Base-by-base conservation (phyloP, 2,113 vertebrate species). In the Copsychus sechellarum region DNA sequence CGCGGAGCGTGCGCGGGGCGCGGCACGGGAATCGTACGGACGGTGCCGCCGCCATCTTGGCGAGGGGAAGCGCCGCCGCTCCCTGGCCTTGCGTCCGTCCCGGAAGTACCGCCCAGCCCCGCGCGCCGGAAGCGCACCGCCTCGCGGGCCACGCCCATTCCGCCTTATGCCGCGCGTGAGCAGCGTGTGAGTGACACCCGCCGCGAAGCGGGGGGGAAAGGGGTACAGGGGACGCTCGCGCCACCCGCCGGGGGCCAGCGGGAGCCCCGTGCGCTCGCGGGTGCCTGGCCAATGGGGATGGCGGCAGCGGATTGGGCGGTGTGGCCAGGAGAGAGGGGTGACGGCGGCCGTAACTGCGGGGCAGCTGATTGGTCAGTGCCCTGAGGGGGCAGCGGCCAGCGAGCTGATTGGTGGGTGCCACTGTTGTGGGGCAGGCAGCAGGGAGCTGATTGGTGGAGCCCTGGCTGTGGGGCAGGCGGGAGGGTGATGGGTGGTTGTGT, bases 11-110 rank as follows among this genome's bases (percentile, higher is more conserved):
- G 71, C 92, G 86, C 72, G 47, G 56, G 81, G 69, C 48, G 22
- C 36, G 43, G 33, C 25, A 38, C 36, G 58, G 83, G 62, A 78
- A 47, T 50, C 42, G 28, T 48, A 31, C 21, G 48, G 66, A 77
- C 33, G 56, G 43, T 64, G 25, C 78, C 34, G 34, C 80, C 89
- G 86, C 96, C 94, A 96, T 96, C 83, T 96, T 96, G 80, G 16
- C 74, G 23, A 88, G 71, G 53, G 58, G 80, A 28, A 81, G 18
- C 51, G 36, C 56, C 19, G 62, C 77, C 11, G 60, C 38, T 36
- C 74, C 58, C 58, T 0, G 24, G 47, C 47, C 47, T 9, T 12
- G 36, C 36, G 74, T 51, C 29, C 31, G 36, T 64, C 36, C 58
- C 74, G 58, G 58, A 64, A 51, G 58, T 51, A 51, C 74, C 74